phyloP scores from a whole-genome alignment of 1,140 invertebrate genomes.

The Pectinophora gossypiella region DNA sequence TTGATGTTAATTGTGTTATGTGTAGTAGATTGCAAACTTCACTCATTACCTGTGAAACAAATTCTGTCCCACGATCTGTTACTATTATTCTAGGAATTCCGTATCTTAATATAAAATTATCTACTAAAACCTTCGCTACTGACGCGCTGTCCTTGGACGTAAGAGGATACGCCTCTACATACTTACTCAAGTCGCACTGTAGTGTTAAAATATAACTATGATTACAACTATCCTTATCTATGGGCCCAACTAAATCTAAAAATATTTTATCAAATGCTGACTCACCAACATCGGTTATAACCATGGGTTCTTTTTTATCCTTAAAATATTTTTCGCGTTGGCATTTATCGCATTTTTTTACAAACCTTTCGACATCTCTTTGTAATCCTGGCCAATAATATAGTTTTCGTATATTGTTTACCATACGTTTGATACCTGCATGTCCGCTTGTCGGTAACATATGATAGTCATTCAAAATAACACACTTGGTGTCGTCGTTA shows the following conservation, averaged over 20 bases:
- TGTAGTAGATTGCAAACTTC: slow-evolving; percentile 10
- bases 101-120: slow-evolving; percentile 6
- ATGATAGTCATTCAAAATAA: neutral
- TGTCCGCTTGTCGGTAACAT: slow-evolving; percentile 1
- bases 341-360: neutral
- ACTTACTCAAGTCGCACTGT: slow-evolving; percentile 7
- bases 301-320: slow-evolving; percentile 10
- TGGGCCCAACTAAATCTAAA: slow-evolving; percentile 15
- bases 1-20: slow-evolving; percentile 13
- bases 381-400: slow-evolving; percentile 1
- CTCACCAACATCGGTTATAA: slow-evolving; percentile 10
- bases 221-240: neutral
- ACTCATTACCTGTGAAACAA: slow-evolving; percentile 6
- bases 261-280: slow-evolving; percentile 18
- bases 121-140: slow-evolving; percentile 1
- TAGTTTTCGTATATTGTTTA: neutral
- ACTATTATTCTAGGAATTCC: slow-evolving; percentile 5
- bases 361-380: neutral
- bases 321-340: neutral
- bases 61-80: slow-evolving; percentile 8
- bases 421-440: neutral
- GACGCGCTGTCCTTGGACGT: neutral
- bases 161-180: slow-evolving; percentile 4
- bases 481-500: slow-evolving; percentile 1
- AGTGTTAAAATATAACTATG: slow-evolving; percentile 4